These are phyloP conservation scores for Diadema setosum DNA, from an alignment of 35 echinoderm and acorn worm genomes.

Conservation along the genomic window DNA sequence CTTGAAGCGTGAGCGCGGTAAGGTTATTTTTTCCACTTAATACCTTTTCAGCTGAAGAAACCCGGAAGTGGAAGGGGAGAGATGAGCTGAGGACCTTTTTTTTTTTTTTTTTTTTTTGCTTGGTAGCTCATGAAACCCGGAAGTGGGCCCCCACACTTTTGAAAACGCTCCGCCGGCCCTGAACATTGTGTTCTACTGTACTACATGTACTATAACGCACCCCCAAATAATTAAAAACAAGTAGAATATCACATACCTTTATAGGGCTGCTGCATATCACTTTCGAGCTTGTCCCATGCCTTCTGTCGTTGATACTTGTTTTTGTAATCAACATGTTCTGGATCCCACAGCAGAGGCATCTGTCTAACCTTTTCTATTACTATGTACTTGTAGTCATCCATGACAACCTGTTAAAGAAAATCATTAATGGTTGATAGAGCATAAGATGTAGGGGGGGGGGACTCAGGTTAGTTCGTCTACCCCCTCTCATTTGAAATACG, in stretches of 20 bases:
- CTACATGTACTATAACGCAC: slow-evolving; percentile 31
- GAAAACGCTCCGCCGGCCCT: no score
- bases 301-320: slow-evolving; percentile 19
- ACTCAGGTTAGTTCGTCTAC: no score
- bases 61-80: no score
- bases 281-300: slow-evolving; percentile 40
- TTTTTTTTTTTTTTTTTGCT: no score
- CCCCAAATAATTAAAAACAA: neutral
- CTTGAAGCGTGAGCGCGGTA: no score
- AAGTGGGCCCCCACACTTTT: no score
- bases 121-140: no score
- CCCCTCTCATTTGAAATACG: no score
- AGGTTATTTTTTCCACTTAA: no score
- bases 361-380: slow-evolving; percentile 13
- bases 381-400: slow-evolving; percentile 39
- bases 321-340: slow-evolving; percentile 27
- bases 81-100: no score
- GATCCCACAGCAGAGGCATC: slow-evolving; percentile 20
- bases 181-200: neutral
- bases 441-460: no score
- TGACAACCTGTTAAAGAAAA: neutral
- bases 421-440: no score
- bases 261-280: slow-evolving; percentile 26
- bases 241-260: slow-evolving; percentile 19
- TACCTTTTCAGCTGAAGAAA: neutral